Percentiles rank a stretch among this genome's conserved stretches.
These are phyloP conservation scores for Phenganax stokvisi DNA, from an alignment of 92 coral and sea anemone genomes.

Conservation along the genomic window DNA sequence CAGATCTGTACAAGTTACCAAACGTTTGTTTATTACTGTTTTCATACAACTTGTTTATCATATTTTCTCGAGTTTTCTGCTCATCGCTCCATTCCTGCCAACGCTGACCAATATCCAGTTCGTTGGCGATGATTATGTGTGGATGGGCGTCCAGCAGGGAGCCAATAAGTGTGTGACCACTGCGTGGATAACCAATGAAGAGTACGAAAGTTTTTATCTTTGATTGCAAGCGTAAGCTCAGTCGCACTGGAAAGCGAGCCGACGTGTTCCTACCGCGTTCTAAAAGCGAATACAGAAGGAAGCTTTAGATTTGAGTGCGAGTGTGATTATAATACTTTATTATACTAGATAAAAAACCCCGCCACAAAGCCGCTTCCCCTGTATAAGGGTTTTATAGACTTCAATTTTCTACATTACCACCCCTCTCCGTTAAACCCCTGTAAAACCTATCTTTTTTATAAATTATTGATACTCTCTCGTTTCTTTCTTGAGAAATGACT, in stretches of 20 bases:
- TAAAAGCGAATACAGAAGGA: too few species aligned
- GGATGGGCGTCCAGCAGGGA: constrained; percentile 97
- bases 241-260: neutral
- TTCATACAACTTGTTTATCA: constrained; percentile 73
- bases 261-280: too few species aligned
- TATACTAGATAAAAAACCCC: too few species aligned
- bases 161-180: constrained; percentile 91
- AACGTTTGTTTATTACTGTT: constrained; percentile 59
- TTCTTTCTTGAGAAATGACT: too few species aligned
- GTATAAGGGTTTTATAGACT: too few species aligned
- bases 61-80: constrained; percentile 69
- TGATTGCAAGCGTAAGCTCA: constrained; percentile 48
- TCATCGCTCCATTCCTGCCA: constrained; percentile 71
- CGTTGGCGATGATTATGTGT: constrained; percentile 79
- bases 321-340: too few species aligned
- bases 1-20: constrained; percentile 54
- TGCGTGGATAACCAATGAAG: constrained; percentile 88
- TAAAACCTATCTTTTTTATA: too few species aligned
- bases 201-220: constrained; percentile 61
- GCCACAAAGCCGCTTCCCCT: too few species aligned
- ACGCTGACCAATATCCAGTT: constrained; percentile 62
- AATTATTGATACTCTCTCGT: too few species aligned
- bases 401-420: too few species aligned
- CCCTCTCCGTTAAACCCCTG: too few species aligned
- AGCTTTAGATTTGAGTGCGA: too few species aligned